Evolutionary conservation across 2,888 invertebrate species (phyloP), one percentile per base, ranked within the genome.

Genomic region (Calliopum simillimum): DNA sequence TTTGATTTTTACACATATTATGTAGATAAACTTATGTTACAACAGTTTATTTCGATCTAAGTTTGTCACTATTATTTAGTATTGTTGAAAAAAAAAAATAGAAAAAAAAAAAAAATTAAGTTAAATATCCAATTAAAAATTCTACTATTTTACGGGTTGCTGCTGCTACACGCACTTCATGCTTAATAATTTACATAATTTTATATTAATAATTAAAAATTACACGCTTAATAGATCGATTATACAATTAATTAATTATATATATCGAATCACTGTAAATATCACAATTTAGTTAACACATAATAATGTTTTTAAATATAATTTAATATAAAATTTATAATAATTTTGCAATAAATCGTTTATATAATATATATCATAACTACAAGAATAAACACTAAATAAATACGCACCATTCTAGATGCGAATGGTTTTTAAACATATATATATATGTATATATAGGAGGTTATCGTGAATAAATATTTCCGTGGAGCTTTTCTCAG

Each of bases 201-300:
- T 43, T 23, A 44, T 69, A 49, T 46, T 64, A 58, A 64, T 56
- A 61, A 58, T 51, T 25, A 59, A 59, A 58, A 58, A 46, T 49
- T 49, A 69, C 64, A 64, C 51, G 59, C 43, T 43, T 53, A 63
- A 53, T 49, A 49, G 69, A 79, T 82, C 78, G 81, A 83, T 77
- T 79, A 75, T 79, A 81, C 80, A 82, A 81, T 83, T 81, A 82
- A 81, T 83, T 81, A 80, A 78, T 81, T 80, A 77, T 75, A 79
- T 33, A 33, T 81, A 83, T 83, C 85, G 85, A 85, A 86, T 86
- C 85, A 85, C 85, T 86, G 86, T 85, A 85, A 85, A 85, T 85
- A 85, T 85, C 85, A 85, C 85, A 85, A 85, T 85, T 86, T 85
- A 85, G 85, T 85, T 85, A 85, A 85, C 83, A 69, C 64, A 69